These are phyloP conservation scores for Habropoda laboriosa DNA, from an alignment of 1,140 invertebrate species.

Conservation along the genomic window DNA sequence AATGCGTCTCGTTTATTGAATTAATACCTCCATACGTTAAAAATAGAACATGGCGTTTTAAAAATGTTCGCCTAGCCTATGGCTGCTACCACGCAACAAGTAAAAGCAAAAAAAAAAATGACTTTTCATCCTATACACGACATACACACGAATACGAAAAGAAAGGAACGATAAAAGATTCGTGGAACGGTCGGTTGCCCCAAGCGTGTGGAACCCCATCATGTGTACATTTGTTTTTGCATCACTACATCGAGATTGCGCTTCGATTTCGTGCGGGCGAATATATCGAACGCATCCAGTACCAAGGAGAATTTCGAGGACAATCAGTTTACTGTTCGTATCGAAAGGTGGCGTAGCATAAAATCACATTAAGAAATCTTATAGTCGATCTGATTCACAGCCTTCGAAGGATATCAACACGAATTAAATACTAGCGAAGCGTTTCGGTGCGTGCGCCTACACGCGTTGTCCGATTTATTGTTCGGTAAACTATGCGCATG, in stretches of 20 bases:
- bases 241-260: not conserved
- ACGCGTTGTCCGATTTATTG: not conserved
- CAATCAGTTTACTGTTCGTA: not conserved
- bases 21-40: not conserved
- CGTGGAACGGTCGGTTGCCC: not conserved
- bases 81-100: not conserved
- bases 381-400: conserved; percentile 23
- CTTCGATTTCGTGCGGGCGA: not conserved
- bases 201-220: not conserved
- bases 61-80: not conserved
- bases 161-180: not conserved
- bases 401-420: not conserved
- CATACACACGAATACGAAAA: not conserved
- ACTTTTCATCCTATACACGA: not conserved
- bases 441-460: not conserved
- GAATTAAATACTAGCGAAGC: not conserved
- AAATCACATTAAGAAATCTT: conserved; percentile 31
- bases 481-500: not conserved
- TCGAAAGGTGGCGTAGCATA: not conserved
- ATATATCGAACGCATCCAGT: not conserved
- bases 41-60: conserved; percentile 7
- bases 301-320: not conserved
- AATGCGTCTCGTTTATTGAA: not conserved
- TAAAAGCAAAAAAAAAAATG: too few relatives aligned
- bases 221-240: not conserved